phyloP scores from a whole-genome alignment of 2,888 invertebrate genomes.

The Liodrosophila aerea region DNA sequence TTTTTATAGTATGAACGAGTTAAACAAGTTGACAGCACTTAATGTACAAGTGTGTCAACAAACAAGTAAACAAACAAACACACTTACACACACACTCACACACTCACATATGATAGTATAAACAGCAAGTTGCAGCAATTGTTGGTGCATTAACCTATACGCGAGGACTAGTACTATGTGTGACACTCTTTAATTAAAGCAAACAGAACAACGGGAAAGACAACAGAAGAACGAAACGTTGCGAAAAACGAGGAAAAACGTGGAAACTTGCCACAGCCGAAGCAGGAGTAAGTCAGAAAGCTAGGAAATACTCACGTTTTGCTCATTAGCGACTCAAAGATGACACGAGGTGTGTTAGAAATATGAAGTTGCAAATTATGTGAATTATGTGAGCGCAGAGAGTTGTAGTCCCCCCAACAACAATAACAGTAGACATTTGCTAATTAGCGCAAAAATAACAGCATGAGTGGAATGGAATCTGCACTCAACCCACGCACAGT shows the following conservation, averaged over 20 bases:
- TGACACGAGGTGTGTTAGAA: not conserved
- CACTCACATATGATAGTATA: no score
- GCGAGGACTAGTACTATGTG: not conserved
- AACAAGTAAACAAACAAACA: slow-evolving; percentile 12
- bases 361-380: slow-evolving; percentile 31
- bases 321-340: slow-evolving; percentile 55
- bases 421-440: slow-evolving; percentile 40
- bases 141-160: slow-evolving; percentile 62
- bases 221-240: no score
- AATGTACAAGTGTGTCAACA: slow-evolving; percentile 61
- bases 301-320: slow-evolving; percentile 49
- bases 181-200: slow-evolving; percentile 55
- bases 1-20: slow-evolving; percentile 28
- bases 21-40: slow-evolving; percentile 51
- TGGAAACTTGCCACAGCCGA: slow-evolving; percentile 14
- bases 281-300: slow-evolving; percentile 25
- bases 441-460: slow-evolving; percentile 57
- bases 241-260: no score
- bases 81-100: no score
- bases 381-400: slow-evolving; percentile 5
- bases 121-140: slow-evolving; percentile 42
- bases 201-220: slow-evolving; percentile 17
- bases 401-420: slow-evolving; percentile 32
- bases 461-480: slow-evolving; percentile 20
- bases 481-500: slow-evolving; percentile 18